These are phyloP conservation scores for Mastomys coucha DNA, from an alignment of 2,113 vertebrate genomes.

Conservation along the genomic window DNA sequence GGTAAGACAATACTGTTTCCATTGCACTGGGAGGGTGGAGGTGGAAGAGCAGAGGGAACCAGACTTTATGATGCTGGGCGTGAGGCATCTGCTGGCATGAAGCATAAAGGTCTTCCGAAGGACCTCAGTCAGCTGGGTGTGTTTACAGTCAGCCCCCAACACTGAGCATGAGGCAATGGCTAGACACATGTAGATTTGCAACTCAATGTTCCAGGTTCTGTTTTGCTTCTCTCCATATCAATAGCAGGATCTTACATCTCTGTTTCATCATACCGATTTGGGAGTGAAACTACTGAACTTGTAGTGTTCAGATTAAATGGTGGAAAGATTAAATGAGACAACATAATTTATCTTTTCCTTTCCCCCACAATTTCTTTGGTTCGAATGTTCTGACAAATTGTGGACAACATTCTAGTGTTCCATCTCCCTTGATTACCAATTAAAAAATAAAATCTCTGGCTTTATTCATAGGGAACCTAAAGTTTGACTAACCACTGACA, in stretches of 20 bases:
- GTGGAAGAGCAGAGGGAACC: background rate
- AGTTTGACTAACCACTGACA: background rate
- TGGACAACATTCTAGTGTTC: background rate
- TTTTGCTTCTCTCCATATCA: background rate
- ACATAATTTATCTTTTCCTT: background rate
- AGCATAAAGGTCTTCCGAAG: background rate
- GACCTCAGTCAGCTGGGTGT: background rate
- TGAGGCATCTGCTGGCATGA: background rate
- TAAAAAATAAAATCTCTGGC: background rate
- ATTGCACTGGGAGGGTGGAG: fast-evolving
- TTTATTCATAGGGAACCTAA: background rate
- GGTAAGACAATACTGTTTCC: background rate
- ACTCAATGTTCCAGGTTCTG: background rate
- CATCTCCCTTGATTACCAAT: background rate
- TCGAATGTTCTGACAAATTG: background rate
- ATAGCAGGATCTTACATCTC: background rate
- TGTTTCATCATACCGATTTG: background rate
- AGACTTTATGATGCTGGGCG: background rate
- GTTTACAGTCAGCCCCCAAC: background rate
- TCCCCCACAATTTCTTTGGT: background rate
- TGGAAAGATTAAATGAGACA: background rate
- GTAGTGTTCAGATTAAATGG: too few relatives aligned
- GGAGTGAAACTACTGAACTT: background rate
- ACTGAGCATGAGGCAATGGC: background rate
- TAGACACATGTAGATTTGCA: background rate